Base-by-base conservation (phyloP, 2,888 invertebrate species). In the Alsophila aescularia region DNA sequence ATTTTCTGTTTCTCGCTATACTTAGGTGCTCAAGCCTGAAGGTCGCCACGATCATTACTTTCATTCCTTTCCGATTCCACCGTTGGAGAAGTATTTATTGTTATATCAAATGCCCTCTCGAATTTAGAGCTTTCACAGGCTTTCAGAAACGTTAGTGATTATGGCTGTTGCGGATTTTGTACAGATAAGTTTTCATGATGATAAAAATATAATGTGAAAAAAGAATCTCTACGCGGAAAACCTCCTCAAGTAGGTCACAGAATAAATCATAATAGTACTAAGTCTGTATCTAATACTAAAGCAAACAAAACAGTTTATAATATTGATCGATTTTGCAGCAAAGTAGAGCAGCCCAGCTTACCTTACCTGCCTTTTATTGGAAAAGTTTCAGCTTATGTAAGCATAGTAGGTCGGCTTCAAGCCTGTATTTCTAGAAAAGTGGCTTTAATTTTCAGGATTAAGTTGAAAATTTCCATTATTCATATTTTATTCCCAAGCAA, bases 1-100 rank as follows among this genome's bases (percentile, higher is more conserved):
- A 70, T 72, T 55, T 55, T 55, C 55, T 50, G 15, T 39, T 14
- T 49, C 16, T 53, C 12, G 12, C 6, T 13, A 45, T 40, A 31
- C n/a, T 2, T 24, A 41, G 32, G 44, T 42, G 16, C n/a, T n/a
- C n/a, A 44, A 34, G 34, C 13, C n/a, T 13, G 41, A 56, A 56
- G 55, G 55, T 41, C 37, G n/a, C 14, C 12, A 8, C 12, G 24
- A 47, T 41, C 39, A 27, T 54, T 54, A 54, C 27, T 54, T 54
- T 48, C 36, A 48, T 54, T 54, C 42, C 13, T 39, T 37, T 52
- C 34, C 47, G 52, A 47, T 52, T 29, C 13, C 21, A 27, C 7
- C 12, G 34, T 13, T n/a, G 12, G 9, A 15, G 34, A 31, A n/a
- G 1, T 37, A 39, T 5, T 24, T 24, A 24, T 12, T 39, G 39